These are phyloP conservation scores for Ditylenchus dipsaci DNA, from an alignment of 1,140 invertebrate species.

Conservation along the genomic window DNA sequence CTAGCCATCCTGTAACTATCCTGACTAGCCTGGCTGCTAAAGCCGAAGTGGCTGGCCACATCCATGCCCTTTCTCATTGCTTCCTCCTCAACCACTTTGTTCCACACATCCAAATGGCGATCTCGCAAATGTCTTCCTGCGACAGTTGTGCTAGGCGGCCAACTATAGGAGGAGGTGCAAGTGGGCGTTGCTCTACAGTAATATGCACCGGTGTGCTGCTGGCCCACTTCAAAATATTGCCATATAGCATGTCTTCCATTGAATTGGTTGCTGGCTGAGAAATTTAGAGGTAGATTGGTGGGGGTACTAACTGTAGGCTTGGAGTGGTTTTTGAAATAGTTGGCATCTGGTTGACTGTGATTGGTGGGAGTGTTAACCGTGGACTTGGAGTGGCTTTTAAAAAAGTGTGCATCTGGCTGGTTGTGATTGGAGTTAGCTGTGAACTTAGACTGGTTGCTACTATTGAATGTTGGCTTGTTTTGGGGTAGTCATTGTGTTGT, in stretches of 20 bases:
- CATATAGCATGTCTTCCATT: conserved; percentile 4
- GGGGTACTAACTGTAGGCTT: not conserved
- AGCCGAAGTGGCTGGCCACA: no score
- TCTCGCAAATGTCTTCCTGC: conserved; percentile 1
- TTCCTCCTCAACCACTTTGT: not conserved
- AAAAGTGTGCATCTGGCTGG: no score
- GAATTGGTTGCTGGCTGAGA: not conserved
- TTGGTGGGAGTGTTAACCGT: not conserved
- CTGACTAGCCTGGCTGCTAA: no score
- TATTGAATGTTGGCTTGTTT: no score
- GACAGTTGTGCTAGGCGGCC: conserved; percentile 6
- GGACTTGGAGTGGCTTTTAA: no score
- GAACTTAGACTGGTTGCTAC: no score
- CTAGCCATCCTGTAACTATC: no score
- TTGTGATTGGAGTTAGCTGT: no score
- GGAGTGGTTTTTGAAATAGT: no score
- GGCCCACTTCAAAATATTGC: not conserved
- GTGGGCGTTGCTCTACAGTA: not conserved
- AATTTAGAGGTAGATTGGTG: not conserved
- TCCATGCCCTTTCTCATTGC: not conserved
- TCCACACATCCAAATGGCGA: conserved; percentile 3
- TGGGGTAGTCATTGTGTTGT: no score
- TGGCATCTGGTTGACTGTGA: no score
- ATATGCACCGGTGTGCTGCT: not conserved
- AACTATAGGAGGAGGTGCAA: conserved; percentile 5